Base-by-base conservation (phyloP, 2,888 invertebrate species). In the Exocentrus adspersus region DNA sequence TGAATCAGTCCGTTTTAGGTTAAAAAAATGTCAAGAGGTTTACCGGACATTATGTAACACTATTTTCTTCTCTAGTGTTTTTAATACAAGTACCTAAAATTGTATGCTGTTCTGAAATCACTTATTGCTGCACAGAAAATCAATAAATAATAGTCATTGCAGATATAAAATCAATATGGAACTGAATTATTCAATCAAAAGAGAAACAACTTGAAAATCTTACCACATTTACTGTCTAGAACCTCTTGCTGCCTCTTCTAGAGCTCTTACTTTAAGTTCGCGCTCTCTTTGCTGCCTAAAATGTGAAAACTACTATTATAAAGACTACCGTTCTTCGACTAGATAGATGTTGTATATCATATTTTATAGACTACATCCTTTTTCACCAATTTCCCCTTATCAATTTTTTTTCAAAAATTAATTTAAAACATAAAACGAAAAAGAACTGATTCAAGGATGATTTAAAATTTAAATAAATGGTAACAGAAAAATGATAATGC, bases 201-300 rank as follows among this genome's bases (percentile, higher is more conserved):
- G 16, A 53, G 21, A 21, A 46, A 46, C 45, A 48, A 54, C 42
- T 20, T 37, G 21, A 19, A 20, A 41, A 50, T 37, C 58, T 58
- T 58, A 58, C 58, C 50, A 20, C 48, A 24, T 74, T n/a, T 76
- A 77, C 67, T 70, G 71, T 78, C 88, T 83, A 72, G 88, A 88
- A 78, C 89, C 92, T 79, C 93, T 87, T 72, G 93, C 92, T 71
- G 94, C 93, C 85, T 93, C 93, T 85, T 93, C 93, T 76, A 93
- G 85, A 71, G 92, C 92, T 78, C 93, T 88, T 79, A 93, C 92
- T 86, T 93, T 93, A 77, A 93, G 87, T 84, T 94, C 93, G 72
- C 93, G 87, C 79, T 93, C 93, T 75, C 93, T 89, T 84, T 93
- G 92, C 86, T 92, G 92, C 75, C 82, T 82, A 72, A 74, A 76